Base-by-base conservation (phyloP, 37 sponge, comb jelly and placozoan genomes). In the Sycon ciliatum region DNA sequence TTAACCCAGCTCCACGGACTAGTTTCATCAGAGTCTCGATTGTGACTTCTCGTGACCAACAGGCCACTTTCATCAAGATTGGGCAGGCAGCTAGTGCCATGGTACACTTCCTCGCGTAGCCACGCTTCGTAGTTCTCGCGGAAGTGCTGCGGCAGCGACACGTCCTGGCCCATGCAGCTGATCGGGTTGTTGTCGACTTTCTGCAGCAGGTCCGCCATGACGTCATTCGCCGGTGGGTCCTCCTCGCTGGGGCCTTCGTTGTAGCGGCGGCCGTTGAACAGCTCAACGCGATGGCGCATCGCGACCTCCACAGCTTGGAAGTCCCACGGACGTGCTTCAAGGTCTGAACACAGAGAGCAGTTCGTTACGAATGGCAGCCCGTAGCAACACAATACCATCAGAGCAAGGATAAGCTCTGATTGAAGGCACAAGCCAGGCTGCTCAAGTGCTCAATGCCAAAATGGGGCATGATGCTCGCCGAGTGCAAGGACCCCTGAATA, bases 241-340 rank as follows among this genome's bases (percentile, higher is more conserved):
- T 4, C 42, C 24, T 5, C 49, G 38, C 32, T 6, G 31, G 63
- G 77, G 26, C 13, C 73, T 0, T 22, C 24, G 16, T 53, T 60
- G 39, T 89, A 92, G 73, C 85, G 87, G 46, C 69, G 56, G 34
- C 33, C 30, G 56, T 92, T 92, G 77, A 92, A 92, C n/a, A 65
- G 77, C 66, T 87, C 93, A 62, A 88, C 75, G 42, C 70, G n/a
- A 1, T 71, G 73, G 29, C 79, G 84, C 69, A 92, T 69, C 22
- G 83, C 70, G 57, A 76, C 72, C 64, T 92, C 93, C 53, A 81
- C 85, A 29, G 80, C 80, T 69, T 92, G 93, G 52, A 81, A 92
- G 64, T 92, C 93, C 82, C 93, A 88, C 3, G 93, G 93, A 52
- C 71, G 76, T 29, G 88, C 88, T 36, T 85, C 89, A 0, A 88